Conservation (phyloP, 2,888 invertebrate species). For the Caenorhabditis sulstoni region DNA sequence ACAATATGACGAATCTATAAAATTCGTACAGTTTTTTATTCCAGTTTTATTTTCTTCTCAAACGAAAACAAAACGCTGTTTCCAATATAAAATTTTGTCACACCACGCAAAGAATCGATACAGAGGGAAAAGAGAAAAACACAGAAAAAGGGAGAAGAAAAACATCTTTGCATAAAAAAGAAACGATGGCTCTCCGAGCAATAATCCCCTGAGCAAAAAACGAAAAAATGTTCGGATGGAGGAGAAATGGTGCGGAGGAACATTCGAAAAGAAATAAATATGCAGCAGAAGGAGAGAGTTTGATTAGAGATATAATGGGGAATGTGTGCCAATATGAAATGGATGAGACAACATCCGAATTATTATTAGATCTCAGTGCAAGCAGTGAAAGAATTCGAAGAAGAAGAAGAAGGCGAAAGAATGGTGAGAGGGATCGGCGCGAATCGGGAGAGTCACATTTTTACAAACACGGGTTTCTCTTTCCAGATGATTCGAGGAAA, state of each 20-base stretch:
- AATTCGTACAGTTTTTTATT: conserved; percentile 7
- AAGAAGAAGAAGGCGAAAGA: no score
- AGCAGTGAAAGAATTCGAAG: conserved; percentile 56
- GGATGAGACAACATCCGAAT: conserved; percentile 34
- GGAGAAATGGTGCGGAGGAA: conserved; percentile 12
- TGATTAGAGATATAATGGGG: conserved; percentile 35
- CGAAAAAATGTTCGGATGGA: conserved; percentile 20
- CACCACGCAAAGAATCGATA: conserved; percentile 43
- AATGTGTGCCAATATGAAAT: conserved; percentile 49
- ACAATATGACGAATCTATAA: not conserved
- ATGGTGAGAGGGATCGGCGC: conserved; percentile 34
- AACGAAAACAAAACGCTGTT: conserved; percentile 20
- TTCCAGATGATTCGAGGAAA: conserved; percentile 37
- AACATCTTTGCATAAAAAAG: conserved; percentile 31
- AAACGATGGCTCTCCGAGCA: conserved; percentile 52
- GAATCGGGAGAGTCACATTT: conserved; percentile 59
- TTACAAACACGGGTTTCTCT: conserved; percentile 55
- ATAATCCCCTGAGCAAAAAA: conserved; percentile 55
- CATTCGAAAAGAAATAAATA: conserved; percentile 16
- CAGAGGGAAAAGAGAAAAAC: conserved; percentile 12
- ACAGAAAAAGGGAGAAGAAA: conserved; percentile 6
- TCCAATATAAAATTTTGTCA: conserved; percentile 23
- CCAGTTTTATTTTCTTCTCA: conserved; percentile 11
- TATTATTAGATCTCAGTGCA: conserved; percentile 57
- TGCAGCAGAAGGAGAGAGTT: no score